phyloP scores from a whole-genome alignment of 2,888 invertebrate species.

The Agrotis puta region DNA sequence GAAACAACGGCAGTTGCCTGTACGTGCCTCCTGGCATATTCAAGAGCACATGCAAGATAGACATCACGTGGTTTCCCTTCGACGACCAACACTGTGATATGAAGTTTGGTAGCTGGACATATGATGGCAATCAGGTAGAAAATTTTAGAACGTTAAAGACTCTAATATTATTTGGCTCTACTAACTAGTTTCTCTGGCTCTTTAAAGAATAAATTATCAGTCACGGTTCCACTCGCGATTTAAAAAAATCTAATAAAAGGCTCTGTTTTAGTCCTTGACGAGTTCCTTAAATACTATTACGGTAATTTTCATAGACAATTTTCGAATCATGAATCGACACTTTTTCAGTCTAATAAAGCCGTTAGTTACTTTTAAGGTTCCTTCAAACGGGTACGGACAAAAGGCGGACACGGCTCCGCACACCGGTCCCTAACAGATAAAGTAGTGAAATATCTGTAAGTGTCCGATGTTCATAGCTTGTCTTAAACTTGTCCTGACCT shows the following conservation, averaged over 20 bases:
- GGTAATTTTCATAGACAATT: background rate
- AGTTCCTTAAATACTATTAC: too few species aligned
- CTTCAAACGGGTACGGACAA: background rate
- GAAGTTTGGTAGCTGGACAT: conserved; percentile 99
- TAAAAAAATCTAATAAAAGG: background rate
- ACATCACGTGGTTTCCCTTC: conserved; percentile 99
- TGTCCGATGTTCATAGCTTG: background rate
- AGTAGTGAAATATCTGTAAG: background rate
- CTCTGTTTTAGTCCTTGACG: background rate
- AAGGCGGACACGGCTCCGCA: background rate
- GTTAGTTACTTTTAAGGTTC: background rate
- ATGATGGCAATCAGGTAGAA: conserved; percentile 98
- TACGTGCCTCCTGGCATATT: conserved; percentile 99
- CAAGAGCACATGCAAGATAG: conserved; percentile 99
- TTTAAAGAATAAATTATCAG: conserved; percentile 10
- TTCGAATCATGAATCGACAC: background rate
- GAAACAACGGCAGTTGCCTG: conserved; percentile 99
- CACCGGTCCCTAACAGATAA: conserved; percentile 3
- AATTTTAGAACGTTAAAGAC: conserved; percentile 47
- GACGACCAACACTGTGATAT: conserved; percentile 99
- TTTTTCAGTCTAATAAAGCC: conserved; percentile 2
- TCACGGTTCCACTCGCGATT: background rate
- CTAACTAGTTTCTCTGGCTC: conserved; percentile 31
- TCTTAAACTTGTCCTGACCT: conserved; percentile 3
- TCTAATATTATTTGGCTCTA: conserved; percentile 37